Percentiles rank a stretch among this genome's conserved stretches.
phyloP scores from a whole-genome alignment of 2,888 invertebrate species.

The Drosophila paracracens region DNA sequence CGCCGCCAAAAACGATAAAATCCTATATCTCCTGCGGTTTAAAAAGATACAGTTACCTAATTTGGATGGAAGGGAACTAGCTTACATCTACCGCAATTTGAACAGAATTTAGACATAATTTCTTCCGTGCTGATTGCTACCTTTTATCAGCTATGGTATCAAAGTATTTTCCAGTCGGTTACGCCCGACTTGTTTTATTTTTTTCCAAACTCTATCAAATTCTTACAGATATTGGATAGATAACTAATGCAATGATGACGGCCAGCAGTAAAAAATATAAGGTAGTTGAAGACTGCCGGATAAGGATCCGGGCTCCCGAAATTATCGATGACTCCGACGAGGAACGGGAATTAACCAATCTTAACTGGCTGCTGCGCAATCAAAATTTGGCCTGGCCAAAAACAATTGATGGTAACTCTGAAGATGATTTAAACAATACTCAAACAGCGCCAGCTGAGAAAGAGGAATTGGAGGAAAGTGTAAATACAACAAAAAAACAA shows the following conservation, averaged over 20 bases:
- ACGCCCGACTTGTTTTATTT: no score
- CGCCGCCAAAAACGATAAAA: no score
- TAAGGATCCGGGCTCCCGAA: background rate
- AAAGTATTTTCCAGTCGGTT: no score
- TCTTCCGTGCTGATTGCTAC: no score
- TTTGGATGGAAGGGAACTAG: no score
- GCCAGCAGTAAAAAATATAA: background rate
- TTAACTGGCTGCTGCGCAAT: constrained; percentile 84
- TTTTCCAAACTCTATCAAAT: background rate
- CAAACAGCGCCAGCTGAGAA: background rate
- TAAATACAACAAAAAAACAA: background rate
- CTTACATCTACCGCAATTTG: no score
- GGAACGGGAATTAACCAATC: constrained; percentile 83
- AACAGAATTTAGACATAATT: no score
- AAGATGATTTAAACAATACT: constrained; percentile 49
- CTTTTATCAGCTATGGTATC: no score
- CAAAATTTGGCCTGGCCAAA: constrained; percentile 81
- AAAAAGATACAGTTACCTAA: no score
- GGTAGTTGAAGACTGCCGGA: background rate
- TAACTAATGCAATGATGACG: constrained; percentile 4
- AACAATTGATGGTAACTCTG: constrained; percentile 65
- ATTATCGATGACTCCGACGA: constrained; percentile 76
- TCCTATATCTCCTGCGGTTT: no score
- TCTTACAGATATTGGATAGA: background rate
- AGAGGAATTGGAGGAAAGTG: background rate